These are phyloP conservation scores for Chrysotoxum bicinctum DNA, from an alignment of 2,888 invertebrate species.

Conservation along the genomic window DNA sequence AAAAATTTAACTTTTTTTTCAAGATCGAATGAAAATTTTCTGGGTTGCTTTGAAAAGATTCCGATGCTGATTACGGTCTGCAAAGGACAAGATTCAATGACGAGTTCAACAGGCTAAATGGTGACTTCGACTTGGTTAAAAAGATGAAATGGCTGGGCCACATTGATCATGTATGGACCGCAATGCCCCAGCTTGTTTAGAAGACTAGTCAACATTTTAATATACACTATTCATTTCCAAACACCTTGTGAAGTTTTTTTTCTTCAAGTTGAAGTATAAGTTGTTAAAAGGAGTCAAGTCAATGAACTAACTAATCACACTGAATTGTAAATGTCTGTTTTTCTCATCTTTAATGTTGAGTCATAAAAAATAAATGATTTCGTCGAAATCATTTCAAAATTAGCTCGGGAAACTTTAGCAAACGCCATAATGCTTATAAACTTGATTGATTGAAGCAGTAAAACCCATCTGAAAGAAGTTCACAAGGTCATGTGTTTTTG, in stretches of 20 bases:
- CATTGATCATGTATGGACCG: no score
- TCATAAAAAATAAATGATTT: not conserved
- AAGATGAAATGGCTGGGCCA: no score
- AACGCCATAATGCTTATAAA: not conserved
- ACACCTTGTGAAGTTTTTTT: not conserved
- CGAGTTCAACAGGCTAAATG: no score
- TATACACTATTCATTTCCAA: not conserved
- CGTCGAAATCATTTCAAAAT: not conserved
- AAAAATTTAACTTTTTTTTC: no score
- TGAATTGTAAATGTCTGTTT: not conserved
- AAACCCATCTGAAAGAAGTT: not conserved
- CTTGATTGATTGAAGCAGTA: not conserved
- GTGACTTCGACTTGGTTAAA: no score
- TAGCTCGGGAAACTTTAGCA: not conserved
- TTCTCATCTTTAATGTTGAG: not conserved
- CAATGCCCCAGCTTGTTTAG: no score
- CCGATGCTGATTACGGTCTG: no score
- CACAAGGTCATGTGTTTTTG: not conserved
- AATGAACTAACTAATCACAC: constrained; percentile 2
- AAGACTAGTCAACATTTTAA: no score
- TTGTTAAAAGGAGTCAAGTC: not conserved
- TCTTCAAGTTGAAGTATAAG: not conserved
- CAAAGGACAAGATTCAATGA: no score
- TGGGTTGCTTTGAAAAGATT: no score
- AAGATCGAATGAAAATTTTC: no score